These are phyloP conservation scores for Cryptocephalus moraei DNA, from an alignment of 2,888 invertebrate genomes.

Conservation along the genomic window DNA sequence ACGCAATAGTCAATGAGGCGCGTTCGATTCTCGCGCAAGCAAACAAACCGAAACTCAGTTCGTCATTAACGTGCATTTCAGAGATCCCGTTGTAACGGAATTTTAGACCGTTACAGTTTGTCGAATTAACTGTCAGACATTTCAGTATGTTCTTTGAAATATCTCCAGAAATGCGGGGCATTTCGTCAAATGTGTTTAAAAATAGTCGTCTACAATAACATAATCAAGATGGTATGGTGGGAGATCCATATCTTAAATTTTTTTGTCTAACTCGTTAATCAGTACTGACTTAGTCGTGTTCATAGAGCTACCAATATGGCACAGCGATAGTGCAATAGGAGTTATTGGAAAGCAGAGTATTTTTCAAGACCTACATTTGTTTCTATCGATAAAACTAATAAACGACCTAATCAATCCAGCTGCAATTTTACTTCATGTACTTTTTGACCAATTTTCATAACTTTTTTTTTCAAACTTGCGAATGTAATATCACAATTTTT, in stretches of 20 bases:
- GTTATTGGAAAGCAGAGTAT: conserved; percentile 7
- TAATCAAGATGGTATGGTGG: conserved; percentile 12
- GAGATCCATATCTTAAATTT: conserved; percentile 13
- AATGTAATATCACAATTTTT: conserved; percentile 11
- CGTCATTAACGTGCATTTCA: too few relatives aligned
- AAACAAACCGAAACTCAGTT: too few relatives aligned
- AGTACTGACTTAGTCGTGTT: conserved; percentile 20
- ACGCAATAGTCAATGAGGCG: too few relatives aligned
- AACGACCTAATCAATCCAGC: conserved; percentile 10
- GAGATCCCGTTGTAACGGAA: too few relatives aligned
- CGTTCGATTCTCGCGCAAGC: too few relatives aligned
- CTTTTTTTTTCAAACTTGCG: conserved; percentile 11
- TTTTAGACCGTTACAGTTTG: too few relatives aligned
- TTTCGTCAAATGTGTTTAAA: conserved; percentile 11
- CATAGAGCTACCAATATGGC: conserved; percentile 18
- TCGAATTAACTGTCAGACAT: conserved; percentile 11
- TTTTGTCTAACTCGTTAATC: conserved; percentile 11
- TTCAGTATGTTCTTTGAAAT: conserved; percentile 19
- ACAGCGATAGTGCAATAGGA: conserved; percentile 15
- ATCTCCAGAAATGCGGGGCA: conserved; percentile 16
- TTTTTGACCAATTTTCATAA: conserved; percentile 7
- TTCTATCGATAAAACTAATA: conserved; percentile 10
- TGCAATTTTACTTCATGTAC: conserved; percentile 12
- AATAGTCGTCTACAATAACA: conserved; percentile 15
- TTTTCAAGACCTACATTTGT: conserved; percentile 9